Percentiles rank a stretch among this genome's conserved stretches.
Evolutionary conservation across 64 coral and sea anemone species (phyloP).

Genomic region (Pocillopora verrucosa): DNA sequence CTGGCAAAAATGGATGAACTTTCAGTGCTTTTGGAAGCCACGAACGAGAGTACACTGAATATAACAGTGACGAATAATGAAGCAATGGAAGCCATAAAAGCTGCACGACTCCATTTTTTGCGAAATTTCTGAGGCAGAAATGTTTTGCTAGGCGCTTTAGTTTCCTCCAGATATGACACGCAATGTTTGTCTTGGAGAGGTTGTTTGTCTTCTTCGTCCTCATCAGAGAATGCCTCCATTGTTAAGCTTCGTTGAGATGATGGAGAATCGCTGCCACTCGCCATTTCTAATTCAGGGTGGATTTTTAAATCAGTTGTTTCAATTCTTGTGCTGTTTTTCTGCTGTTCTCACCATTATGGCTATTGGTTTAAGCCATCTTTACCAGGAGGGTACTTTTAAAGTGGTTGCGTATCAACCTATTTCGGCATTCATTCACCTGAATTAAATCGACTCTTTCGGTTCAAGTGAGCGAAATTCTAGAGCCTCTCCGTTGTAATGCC

Average conservation of each 20-base stretch:
- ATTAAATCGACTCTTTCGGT: too few species aligned
- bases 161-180: conserved; percentile 62
- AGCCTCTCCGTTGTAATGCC: too few species aligned
- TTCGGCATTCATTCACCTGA: too few species aligned
- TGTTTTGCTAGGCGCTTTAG: neutral
- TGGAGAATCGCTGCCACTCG: neutral
- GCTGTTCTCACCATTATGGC: neutral
- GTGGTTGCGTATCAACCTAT: too few species aligned
- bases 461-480: too few species aligned
- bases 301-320: neutral
- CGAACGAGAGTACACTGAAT: conserved; percentile 68
- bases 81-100: conserved; percentile 53
- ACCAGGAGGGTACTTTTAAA: too few species aligned
- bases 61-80: conserved; percentile 38
- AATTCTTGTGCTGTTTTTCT: neutral
- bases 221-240: conserved; percentile 21
- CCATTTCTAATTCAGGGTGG: neutral
- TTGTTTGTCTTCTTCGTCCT: conserved; percentile 25
- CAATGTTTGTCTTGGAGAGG: conserved; percentile 29
- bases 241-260: conserved; percentile 27
- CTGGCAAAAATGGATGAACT: conserved; percentile 92
- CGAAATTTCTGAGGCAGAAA: conserved; percentile 54
- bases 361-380: too few species aligned
- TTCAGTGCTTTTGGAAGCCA: conserved; percentile 52
- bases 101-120: conserved; percentile 63